These are phyloP conservation scores for Agapornis roseicollis DNA, from an alignment of 2,113 vertebrate genomes.

Conservation along the genomic window DNA sequence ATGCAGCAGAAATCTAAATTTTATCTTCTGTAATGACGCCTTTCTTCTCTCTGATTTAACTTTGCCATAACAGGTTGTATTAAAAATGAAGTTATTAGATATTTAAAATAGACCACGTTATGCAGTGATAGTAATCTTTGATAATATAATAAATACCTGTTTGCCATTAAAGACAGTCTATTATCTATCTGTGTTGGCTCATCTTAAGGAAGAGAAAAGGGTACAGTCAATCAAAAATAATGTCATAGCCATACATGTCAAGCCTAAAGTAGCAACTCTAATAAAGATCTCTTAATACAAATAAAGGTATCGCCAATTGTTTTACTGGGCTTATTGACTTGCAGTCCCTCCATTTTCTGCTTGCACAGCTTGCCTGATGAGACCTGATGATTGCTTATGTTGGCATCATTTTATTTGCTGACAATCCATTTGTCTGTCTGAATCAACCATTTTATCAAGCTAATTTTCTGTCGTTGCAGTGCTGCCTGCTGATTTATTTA, in stretches of 20 bases:
- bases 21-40: neutral
- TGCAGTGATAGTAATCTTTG: neutral
- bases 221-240: conserved; percentile 15
- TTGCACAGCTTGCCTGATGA: conserved; percentile 41
- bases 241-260: neutral
- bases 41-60: neutral
- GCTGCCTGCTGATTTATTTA: neutral
- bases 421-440: conserved; percentile 21
- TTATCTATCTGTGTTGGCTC: neutral
- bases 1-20: neutral
- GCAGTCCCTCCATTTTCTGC: conserved; percentile 16
- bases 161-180: neutral
- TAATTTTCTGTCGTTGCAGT: neutral
- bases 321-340: neutral
- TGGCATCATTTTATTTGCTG: conserved; percentile 60
- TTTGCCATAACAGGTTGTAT: neutral
- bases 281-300: neutral
- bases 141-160: neutral
- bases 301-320: neutral
- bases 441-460: conserved; percentile 16
- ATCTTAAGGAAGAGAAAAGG: neutral
- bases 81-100: neutral
- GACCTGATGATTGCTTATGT: conserved; percentile 35
- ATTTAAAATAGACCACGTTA: neutral
- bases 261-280: neutral